Evolutionary conservation across 2,797 vertebrate species (phyloP).

Genomic region (Pyrocephalus nanus): DNA sequence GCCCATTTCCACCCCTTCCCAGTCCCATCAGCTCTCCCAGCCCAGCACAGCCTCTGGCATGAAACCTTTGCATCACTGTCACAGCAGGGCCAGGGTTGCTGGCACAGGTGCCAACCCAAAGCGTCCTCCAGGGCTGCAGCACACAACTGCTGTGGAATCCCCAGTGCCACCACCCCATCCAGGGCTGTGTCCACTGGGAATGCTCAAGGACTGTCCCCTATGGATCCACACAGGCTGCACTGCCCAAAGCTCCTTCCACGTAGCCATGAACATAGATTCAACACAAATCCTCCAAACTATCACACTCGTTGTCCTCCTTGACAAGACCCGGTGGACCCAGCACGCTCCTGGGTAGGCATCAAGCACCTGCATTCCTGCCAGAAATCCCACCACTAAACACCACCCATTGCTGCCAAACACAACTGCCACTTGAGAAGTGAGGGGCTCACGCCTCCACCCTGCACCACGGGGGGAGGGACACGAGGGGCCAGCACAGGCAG

Average conservation of each 20-base stretch:
- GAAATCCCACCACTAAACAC: background rate
- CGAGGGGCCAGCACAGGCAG: background rate
- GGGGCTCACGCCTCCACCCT: background rate
- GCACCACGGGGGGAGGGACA: rapidly evolving
- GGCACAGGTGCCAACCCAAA: background rate
- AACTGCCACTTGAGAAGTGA: background rate
- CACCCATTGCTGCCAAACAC: background rate
- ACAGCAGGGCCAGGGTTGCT: background rate
- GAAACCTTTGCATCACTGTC: rapidly evolving
- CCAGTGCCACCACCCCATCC: background rate
- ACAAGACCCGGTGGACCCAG: rapidly evolving
- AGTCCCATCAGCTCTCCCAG: background rate
- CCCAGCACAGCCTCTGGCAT: background rate
- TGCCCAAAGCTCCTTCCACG: background rate
- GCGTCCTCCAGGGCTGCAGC: background rate
- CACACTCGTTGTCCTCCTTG: rapidly evolving
- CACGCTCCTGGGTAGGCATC: background rate
- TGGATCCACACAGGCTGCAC: rapidly evolving
- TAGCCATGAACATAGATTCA: background rate
- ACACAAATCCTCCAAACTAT: background rate
- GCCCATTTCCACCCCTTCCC: background rate
- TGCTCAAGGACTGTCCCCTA: background rate
- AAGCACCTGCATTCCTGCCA: background rate
- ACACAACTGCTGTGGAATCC: rapidly evolving
- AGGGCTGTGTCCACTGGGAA: background rate